phyloP scores from a whole-genome alignment of 2,113 vertebrate genomes.

The Tricholaema leucomelas region DNA sequence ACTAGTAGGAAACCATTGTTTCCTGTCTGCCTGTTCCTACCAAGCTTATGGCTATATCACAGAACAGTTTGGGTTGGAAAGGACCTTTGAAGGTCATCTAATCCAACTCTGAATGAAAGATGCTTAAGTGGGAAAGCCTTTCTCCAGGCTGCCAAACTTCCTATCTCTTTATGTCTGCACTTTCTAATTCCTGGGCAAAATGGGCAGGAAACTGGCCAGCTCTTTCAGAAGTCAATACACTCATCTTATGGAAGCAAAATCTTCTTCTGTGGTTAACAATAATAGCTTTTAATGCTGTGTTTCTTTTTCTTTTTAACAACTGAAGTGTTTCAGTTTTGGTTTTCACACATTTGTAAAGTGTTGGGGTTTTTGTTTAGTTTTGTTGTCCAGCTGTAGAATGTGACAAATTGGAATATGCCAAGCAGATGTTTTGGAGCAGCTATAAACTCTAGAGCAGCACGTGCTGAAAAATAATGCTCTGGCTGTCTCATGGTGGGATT shows the following conservation, averaged over 20 bases:
- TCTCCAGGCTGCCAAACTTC: not conserved
- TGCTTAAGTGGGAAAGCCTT: not conserved
- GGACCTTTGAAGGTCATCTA: not conserved
- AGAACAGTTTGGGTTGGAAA: not conserved
- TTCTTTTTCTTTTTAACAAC: not conserved
- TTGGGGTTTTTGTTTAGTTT: not conserved
- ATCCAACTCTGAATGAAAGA: not conserved
- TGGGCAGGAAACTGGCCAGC: not conserved
- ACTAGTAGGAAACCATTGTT: constrained; percentile 3
- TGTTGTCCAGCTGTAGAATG: not conserved
- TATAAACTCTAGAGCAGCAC: not conserved
- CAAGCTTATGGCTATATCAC: not conserved
- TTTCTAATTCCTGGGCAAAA: not conserved
- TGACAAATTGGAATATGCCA: not conserved
- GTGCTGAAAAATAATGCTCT: not conserved
- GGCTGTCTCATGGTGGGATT: not conserved
- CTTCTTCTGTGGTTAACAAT: not conserved
- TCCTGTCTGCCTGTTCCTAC: not conserved
- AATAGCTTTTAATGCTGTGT: not conserved
- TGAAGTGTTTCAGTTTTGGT: not conserved
- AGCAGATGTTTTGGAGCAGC: not conserved
- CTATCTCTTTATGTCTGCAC: not conserved
- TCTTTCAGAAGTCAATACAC: not conserved
- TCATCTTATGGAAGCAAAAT: not conserved
- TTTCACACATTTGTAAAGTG: not conserved